These are phyloP conservation scores for Lumbricus terrestris DNA, from an alignment of 2,888 invertebrate genomes.

Conservation along the genomic window DNA sequence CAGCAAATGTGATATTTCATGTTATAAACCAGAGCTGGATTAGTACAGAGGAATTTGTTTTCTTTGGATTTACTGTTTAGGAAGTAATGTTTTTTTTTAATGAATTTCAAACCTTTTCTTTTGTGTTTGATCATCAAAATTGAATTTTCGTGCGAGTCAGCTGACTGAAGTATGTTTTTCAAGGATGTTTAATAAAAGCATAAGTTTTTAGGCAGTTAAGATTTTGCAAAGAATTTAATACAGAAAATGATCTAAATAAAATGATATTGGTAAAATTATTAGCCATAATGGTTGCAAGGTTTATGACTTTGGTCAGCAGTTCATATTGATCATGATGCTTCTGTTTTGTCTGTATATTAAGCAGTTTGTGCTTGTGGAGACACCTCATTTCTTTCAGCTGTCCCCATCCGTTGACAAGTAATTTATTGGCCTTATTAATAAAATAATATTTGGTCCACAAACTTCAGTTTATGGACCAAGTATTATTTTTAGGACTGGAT, in stretches of 20 bases:
- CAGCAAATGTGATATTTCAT: not conserved
- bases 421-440: not conserved
- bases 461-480: not conserved
- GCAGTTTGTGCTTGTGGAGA: not conserved
- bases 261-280: not conserved
- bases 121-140: not conserved
- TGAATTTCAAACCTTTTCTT: not conserved
- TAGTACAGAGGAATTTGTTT: not conserved
- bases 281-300: not conserved
- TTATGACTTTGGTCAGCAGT: not conserved
- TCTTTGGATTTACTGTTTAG: conserved; percentile 3
- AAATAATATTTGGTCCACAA: not conserved
- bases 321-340: not conserved
- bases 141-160: not conserved
- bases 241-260: not conserved
- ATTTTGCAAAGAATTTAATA: not conserved
- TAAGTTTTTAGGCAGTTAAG: not conserved
- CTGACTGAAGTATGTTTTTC: not conserved
- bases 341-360: not conserved
- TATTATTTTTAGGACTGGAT: no score
- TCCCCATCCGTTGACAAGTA: no score
- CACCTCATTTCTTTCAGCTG: not conserved
- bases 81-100: no score
- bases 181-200: not conserved
- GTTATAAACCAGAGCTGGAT: not conserved